phyloP scores from a whole-genome alignment of 2,888 invertebrate genomes.

The Drosophila basisetae region DNA sequence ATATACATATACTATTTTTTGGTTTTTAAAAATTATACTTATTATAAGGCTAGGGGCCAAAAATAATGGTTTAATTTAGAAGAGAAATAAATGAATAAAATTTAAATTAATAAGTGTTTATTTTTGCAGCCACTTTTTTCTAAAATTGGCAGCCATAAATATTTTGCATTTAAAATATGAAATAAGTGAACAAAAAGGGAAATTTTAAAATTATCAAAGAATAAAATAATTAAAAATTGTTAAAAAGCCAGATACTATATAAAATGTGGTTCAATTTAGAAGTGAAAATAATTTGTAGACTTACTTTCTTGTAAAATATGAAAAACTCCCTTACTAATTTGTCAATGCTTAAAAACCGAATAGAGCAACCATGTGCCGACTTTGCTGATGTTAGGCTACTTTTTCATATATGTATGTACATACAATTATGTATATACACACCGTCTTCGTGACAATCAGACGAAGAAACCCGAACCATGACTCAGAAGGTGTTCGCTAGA shows the following conservation, averaged over 20 bases:
- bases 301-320: background rate
- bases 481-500: constrained; percentile 34
- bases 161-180: background rate
- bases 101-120: background rate
- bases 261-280: background rate
- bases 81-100: background rate
- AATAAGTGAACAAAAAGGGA: background rate
- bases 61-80: background rate
- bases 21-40: background rate
- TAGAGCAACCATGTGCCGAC: constrained; percentile 28
- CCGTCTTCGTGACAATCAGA: constrained; percentile 19
- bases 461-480: constrained; percentile 59
- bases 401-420: background rate
- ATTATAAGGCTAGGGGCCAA: background rate
- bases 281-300: background rate
- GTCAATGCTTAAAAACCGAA: background rate
- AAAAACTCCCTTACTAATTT: background rate
- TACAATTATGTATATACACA: background rate
- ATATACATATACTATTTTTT: background rate
- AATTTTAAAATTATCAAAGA: background rate
- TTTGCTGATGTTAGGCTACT: background rate
- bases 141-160: background rate
- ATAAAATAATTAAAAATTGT: background rate
- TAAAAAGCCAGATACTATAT: background rate
- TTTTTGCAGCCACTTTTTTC: background rate